phyloP scores from a whole-genome alignment of 2,888 invertebrate species.

The Phortica magna region DNA sequence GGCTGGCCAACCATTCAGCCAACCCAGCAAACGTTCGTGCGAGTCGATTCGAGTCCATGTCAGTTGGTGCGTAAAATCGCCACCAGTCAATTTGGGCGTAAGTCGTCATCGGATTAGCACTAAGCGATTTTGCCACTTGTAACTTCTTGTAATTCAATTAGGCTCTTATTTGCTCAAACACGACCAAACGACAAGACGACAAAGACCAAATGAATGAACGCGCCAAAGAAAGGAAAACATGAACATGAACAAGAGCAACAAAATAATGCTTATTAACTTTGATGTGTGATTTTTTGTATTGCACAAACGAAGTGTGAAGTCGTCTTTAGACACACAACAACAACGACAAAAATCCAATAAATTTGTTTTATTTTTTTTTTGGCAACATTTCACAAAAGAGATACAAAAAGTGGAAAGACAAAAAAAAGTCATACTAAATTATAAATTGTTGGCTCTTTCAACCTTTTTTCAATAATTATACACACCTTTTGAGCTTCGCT shows the following conservation, averaged over 20 bases:
- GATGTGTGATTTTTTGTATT: not conserved
- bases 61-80: slow-evolving; percentile 74
- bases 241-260: not conserved
- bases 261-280: slow-evolving; percentile 20
- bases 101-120: slow-evolving; percentile 72
- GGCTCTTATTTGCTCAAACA: slow-evolving; percentile 43
- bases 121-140: slow-evolving; percentile 72
- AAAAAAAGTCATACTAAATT: not conserved
- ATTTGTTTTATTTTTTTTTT: not conserved
- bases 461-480: not conserved
- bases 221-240: not conserved
- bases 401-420: not conserved
- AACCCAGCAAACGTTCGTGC: not conserved
- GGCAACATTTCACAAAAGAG: not conserved
- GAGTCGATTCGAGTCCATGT: not conserved
- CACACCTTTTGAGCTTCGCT: not conserved
- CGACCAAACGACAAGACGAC: not conserved
- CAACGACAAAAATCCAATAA: not conserved
- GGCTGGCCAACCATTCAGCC: slow-evolving; percentile 1
- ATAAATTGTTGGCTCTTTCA: not conserved
- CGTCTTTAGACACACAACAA: not conserved
- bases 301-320: not conserved
- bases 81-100: slow-evolving; percentile 66
- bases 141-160: slow-evolving; percentile 68
- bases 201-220: not conserved